Evolutionary conservation across 2,888 invertebrate genomes (phyloP).

Genomic region (Lycia hirtaria): DNA sequence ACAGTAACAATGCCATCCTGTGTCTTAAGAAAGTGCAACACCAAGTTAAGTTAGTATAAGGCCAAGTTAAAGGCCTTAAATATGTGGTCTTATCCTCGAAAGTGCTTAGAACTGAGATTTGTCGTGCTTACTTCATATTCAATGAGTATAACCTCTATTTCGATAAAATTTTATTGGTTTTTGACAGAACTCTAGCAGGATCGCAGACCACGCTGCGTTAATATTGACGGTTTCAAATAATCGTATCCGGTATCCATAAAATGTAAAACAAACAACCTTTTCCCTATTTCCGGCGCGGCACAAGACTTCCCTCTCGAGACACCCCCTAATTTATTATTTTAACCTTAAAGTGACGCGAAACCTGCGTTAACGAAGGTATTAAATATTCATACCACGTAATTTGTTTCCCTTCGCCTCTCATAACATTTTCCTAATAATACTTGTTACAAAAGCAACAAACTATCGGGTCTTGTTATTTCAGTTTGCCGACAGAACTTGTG

Average conservation of each 20-base stretch:
- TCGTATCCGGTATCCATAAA: not conserved
- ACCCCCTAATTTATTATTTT: slow-evolving; percentile 10
- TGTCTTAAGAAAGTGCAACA: too few relatives aligned
- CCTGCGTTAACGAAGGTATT: slow-evolving; percentile 12
- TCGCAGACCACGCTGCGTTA: too few relatives aligned
- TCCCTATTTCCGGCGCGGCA: not conserved
- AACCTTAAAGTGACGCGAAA: not conserved
- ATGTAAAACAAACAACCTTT: not conserved
- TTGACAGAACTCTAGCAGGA: too few relatives aligned
- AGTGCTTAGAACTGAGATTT: not conserved
- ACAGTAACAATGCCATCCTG: too few relatives aligned
- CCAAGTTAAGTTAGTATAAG: too few relatives aligned
- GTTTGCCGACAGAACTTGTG: not conserved
- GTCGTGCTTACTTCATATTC: too few relatives aligned
- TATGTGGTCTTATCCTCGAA: too few relatives aligned
- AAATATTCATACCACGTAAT: slow-evolving; percentile 17
- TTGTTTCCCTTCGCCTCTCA: slow-evolving; percentile 11
- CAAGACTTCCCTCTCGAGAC: not conserved
- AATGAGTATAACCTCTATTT: too few relatives aligned
- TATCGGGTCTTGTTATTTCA: not conserved
- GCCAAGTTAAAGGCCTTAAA: too few relatives aligned
- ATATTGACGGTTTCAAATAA: not conserved
- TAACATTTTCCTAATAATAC: slow-evolving; percentile 7
- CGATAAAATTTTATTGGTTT: too few relatives aligned
- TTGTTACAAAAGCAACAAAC: slow-evolving; percentile 4